Conservation (phyloP, 2,113 vertebrate genomes). For the Propithecus coquereli region DNA sequence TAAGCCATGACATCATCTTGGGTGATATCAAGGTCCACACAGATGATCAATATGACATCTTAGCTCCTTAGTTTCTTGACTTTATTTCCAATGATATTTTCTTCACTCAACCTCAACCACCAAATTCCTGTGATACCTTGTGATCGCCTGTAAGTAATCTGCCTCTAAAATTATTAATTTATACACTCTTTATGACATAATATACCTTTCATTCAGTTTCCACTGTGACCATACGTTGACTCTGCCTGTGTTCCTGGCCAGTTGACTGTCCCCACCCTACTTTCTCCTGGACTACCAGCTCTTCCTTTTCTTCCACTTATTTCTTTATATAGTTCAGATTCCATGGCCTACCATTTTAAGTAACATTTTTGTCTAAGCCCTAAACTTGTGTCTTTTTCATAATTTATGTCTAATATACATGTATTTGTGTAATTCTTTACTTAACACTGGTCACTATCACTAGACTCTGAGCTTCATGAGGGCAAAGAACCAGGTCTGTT, state of each 20-base stretch:
- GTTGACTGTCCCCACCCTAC: neutral
- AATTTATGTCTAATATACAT: neutral
- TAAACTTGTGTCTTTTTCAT: neutral
- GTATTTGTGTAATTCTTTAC: neutral
- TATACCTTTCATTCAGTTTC: neutral
- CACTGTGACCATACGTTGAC: neutral
- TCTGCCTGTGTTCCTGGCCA: neutral
- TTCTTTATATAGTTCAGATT: neutral
- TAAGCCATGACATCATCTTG: neutral
- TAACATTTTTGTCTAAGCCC: neutral
- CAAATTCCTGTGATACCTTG: neutral
- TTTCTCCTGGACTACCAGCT: neutral
- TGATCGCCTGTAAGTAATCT: neutral
- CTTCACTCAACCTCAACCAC: neutral
- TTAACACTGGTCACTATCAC: neutral
- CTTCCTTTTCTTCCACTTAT: neutral
- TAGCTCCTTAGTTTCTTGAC: neutral
- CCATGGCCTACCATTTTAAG: neutral
- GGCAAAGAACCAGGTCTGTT: neutral
- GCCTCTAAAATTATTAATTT: neutral
- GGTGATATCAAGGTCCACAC: neutral
- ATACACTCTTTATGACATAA: neutral
- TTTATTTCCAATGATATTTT: neutral
- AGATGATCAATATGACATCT: neutral
- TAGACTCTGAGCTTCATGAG: neutral